Evolutionary conservation across 2,888 invertebrate genomes (phyloP), one percentile per base, ranked within the genome.

Genomic region (Tetanocera ferruginea): DNA sequence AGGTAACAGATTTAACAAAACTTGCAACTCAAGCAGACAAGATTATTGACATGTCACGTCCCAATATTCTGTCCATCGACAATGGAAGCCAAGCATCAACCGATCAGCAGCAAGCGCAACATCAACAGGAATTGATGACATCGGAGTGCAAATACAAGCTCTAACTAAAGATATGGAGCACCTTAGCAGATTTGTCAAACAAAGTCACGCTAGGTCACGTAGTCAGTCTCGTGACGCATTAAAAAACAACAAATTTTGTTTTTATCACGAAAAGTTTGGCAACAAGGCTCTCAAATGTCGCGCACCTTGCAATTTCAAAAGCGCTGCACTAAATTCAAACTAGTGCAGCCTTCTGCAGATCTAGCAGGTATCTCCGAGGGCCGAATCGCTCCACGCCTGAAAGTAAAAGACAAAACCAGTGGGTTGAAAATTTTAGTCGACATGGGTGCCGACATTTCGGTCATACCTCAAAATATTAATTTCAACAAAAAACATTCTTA

Each of bases 401-500:
- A 51, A 51, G 8, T 70, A 14, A 25, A 4, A 28, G 51, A 70
- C 11, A 70, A 51, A 51, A 70, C 25, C 5, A 70, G 23, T 28
- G 8, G 8, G 14, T 17, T 52, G 0, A 25, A 51, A n/a, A 51
- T 70, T 28, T 51, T n/a, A 28, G 28, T 70, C 49, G 69, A 70
- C 69, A 70, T 51, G 8, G 69, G 69, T 11, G 51, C 69, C 25
- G 69, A 51, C 28, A 52, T 70, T 51, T 70, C 69, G 28, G 51
- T 70, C 17, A 70, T 70, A 23, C 69, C 51, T 9, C 3, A 31
- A 14, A 11, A 14, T 34, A 14, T 1, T 34, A 34, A 64, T 34
- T 6, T 1, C 11, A n/a, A 8, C 2, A 67, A 67, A 17, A 67
- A 49, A 3, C 14, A 43, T 25, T 23, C 4, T 23, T 5, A n/a